Evolutionary conservation across 2,113 vertebrate genomes (phyloP), one percentile per base, ranked within the genome.

Genomic region (Rhynchomys soricoides): DNA sequence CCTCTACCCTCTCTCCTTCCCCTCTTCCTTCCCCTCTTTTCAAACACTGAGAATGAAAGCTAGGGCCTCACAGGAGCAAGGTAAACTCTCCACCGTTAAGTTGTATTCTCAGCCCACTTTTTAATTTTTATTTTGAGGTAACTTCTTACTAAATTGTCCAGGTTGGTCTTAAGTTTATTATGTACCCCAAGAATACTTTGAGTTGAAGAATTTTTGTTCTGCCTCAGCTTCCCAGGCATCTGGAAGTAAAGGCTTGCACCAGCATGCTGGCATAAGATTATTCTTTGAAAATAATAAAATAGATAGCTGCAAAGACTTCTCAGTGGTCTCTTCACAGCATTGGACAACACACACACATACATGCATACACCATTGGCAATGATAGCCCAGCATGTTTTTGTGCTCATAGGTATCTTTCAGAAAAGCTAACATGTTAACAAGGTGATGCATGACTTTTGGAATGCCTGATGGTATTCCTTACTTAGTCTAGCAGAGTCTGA

Each of bases 231-330:
- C 21, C 34, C 66, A 52, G 48, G 45, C 11, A 26, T 13, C 6
- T 71, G 12, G 29, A 24, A 87, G 66, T 3, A 52, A 0, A 70
- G 12, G 12, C 22, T 66, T 87, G 22, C 4, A 17, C 31, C 45
- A n/a, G 21, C 31, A 26, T 50, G 12, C 19, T 8, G 24, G 9
- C 5, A 12, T 87, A 70, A 78, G 34, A 71, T 66, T 52, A 95
- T 70, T 96, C 15, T 91, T 91, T 86, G 79, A 86, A 79, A 91
- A 86, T 90, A 59, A 93, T 71, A 94, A 75, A 73, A 37, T 82
- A 40, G 37, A n/a, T 22, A 43, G 26, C 15, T 62, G 24, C 24
- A 62, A 40, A 59, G n/a, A 62, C 26, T n/a, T 16, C 81, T 82
- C 22, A 24, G 71, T 57, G 52, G 21, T 31, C 64, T 66, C 64